Conservation (phyloP, 2,888 invertebrate genomes). For the Limnephilus marmoratus region DNA sequence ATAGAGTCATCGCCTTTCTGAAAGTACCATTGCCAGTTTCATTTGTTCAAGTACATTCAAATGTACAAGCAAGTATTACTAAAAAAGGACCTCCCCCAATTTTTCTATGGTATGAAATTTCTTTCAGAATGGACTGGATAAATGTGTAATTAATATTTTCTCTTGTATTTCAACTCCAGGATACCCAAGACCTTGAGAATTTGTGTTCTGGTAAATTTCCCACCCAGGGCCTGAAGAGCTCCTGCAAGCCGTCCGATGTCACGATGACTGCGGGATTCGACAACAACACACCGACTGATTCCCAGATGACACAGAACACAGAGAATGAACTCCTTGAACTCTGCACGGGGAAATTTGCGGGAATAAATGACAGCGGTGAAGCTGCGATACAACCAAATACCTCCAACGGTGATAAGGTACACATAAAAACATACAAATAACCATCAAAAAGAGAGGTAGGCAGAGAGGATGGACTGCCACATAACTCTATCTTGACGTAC, state of each 20-base stretch:
- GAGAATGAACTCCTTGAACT: conserved; percentile 76
- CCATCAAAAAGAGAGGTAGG: no score
- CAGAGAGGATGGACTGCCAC: no score
- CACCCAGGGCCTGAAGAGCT: conserved; percentile 68
- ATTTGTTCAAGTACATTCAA: no score
- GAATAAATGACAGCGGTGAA: conserved; percentile 53
- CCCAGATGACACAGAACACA: conserved; percentile 67
- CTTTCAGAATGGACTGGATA: background rate
- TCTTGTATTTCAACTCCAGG: conserved; percentile 64
- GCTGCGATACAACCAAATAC: background rate
- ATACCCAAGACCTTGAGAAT: conserved; percentile 76
- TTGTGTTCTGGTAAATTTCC: conserved; percentile 80
- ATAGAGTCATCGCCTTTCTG: no score
- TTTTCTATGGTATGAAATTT: no score
- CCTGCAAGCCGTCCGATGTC: conserved; percentile 28
- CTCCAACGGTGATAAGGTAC: conserved; percentile 11
- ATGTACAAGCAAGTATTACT: no score
- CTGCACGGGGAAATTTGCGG: conserved; percentile 79
- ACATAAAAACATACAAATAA: background rate
- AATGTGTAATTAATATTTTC: background rate
- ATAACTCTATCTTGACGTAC: no score
- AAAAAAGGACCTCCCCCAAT: no score
- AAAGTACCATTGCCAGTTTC: no score
- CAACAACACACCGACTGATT: conserved; percentile 67
- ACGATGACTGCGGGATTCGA: conserved; percentile 25